Evolutionary conservation across 2,797 vertebrate species (phyloP), one percentile per base, ranked within the genome.

Genomic region (Chiroxiphia lanceolata): DNA sequence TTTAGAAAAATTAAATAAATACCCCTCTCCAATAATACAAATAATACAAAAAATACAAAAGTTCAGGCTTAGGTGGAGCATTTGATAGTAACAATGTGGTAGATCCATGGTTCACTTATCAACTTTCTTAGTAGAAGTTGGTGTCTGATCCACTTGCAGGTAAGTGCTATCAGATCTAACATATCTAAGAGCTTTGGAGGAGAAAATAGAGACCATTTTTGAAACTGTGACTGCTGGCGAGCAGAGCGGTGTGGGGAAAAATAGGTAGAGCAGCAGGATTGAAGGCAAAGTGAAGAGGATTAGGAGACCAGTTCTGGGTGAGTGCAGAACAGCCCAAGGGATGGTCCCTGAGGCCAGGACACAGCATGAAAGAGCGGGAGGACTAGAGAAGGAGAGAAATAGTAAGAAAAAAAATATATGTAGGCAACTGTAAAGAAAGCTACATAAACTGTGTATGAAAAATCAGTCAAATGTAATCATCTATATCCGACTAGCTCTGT

Each of bases 181-280:
- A 40, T 0, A 4, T 36, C 50, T 54, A 57, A 92, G 50, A 21
- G 89, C 83, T 95, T 95, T 69, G 78, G 65, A 89, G 89, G 40
- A 89, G 92, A 95, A 96, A 96, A 95, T 79, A 96, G 69, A 95
- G 96, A 96, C 90, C 88, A 83, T 80, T 96, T 95, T 74, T 96
- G 90, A 95, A 96, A 96, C 93, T 96, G 95, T 89, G 94, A 95
- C 90, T 92, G 89, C 86, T 97, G 96, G 90, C 90, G 0, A 96
- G 92, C 71, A 89, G 79, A 87, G 59, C 0, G 1, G 65, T 65
- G 47, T 54, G n/a, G 72, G 61, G 44, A 36, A 47, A 78, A 93
- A 70, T 8, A 91, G 93, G 90, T 69, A 95, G 65, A 93, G 79
- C 68, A 83, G 88, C 38, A 31, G 94, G 93, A 81, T 9, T 1